Conservation (phyloP, 2,888 invertebrate genomes). For the Cheilosia soror region DNA sequence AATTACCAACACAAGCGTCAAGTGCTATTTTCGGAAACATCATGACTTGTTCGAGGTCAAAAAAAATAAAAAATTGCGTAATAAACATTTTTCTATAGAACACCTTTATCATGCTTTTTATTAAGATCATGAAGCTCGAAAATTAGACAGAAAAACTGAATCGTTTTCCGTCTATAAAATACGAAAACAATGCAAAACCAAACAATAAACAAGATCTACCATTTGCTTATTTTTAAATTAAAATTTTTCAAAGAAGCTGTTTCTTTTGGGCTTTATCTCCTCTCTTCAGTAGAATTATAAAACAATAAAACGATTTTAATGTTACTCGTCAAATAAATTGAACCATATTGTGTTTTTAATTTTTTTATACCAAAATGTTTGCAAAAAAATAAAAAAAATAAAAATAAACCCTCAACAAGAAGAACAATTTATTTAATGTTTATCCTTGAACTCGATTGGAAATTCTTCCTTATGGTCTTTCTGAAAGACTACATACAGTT, state of each 20-base stretch:
- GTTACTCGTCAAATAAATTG: neutral
- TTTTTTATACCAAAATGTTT: neutral
- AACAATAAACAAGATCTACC: constrained; percentile 2
- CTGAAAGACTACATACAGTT: neutral
- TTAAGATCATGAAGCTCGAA: neutral
- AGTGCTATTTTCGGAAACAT: too few relatives aligned
- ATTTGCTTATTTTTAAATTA: constrained; percentile 4
- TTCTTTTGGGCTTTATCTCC: neutral
- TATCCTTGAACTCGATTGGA: constrained; percentile 1
- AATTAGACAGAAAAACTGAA: neutral
- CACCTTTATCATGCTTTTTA: constrained; percentile 1
- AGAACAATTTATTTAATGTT: too few relatives aligned
- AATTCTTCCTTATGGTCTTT: neutral
- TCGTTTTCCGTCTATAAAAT: neutral
- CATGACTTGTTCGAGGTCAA: neutral
- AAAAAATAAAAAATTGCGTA: neutral
- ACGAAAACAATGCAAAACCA: constrained; percentile 12
- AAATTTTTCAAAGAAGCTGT: constrained; percentile 4
- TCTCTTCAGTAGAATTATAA: constrained; percentile 2
- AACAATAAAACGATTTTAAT: neutral
- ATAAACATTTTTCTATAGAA: neutral
- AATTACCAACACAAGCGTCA: neutral
- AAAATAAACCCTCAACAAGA: neutral
- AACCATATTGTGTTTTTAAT: neutral
- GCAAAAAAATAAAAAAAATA: neutral